Base-by-base conservation (phyloP, 2,888 invertebrate species). In the Uloborus plumipes region DNA sequence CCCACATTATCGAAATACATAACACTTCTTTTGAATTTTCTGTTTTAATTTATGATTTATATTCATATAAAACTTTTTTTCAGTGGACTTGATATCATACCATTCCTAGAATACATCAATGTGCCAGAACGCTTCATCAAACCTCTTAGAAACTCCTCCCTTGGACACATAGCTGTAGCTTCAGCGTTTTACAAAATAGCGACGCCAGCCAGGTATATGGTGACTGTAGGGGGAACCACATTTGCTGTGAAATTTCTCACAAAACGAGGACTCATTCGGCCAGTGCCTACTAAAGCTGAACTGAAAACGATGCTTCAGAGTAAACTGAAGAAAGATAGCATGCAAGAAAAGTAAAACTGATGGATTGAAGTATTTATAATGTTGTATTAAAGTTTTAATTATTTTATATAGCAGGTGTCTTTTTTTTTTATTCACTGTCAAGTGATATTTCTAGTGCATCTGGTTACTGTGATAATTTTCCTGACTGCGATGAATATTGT, bases 151-250 rank as follows among this genome's bases (percentile, higher is more conserved):
- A 92, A 93, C 85, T 95, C 96, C 0, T 92, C 89, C 86, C 94
- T 97, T 89, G 98, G 99, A 15, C 94, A 96, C 89, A 90, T 95
- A 88, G 98, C 98, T 13, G 91, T 98, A 53, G 92, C 97, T 0
- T 95, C 97, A 90, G 94, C 96, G 59, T 91, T 98, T 86, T 99
- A 98, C 89, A 99, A 99, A 91, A 91, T 99, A 86, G 93, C 93
- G 39, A 95, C 97, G 14, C 98, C 98, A 3, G 89, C 94, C 16
- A 91, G 98, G 86, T 98, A 98, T 89, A 94, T 96, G n/a, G 93
- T 97, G 1, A 98, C 98, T 9, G 22, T 86, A 13, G 85, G 84
- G 18, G 84, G 74, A 47, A 85, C 86, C 2, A 76, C 84, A 20
- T 72, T 84, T 62, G 61, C 85, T 14, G 76, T 86, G 7, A 85